These are phyloP conservation scores for Strix uralensis DNA, from an alignment of 2,113 vertebrate species.

Conservation along the genomic window DNA sequence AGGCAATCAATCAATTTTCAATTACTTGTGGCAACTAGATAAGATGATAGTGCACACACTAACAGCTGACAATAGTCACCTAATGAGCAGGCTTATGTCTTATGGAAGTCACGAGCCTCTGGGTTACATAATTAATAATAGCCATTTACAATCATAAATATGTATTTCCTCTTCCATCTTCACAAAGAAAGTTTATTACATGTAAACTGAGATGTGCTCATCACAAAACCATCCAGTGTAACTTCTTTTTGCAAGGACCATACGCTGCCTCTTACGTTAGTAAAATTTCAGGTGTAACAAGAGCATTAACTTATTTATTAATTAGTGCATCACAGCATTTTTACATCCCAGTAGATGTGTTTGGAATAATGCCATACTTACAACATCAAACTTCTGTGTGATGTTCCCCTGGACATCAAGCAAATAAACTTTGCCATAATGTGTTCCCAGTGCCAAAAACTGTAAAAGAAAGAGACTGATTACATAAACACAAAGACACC, in stretches of 20 bases:
- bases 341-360: not conserved
- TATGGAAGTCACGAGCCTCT: not conserved
- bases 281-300: not conserved
- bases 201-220: not conserved
- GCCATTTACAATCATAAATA: slow-evolving; percentile 17
- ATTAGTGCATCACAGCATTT: not conserved
- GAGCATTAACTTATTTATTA: not conserved
- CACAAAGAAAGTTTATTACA: not conserved
- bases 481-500: slow-evolving; percentile 22
- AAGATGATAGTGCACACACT: slow-evolving; percentile 13
- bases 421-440: slow-evolving; percentile 96
- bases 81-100: slow-evolving; percentile 21
- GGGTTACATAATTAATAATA: slow-evolving; percentile 5
- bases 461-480: slow-evolving; percentile 64
- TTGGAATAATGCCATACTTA: slow-evolving; percentile 78
- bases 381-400: slow-evolving; percentile 96
- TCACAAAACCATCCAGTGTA: not conserved
- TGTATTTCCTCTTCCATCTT: not conserved
- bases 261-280: not conserved
- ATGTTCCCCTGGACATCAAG: slow-evolving; percentile 96
- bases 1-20: slow-evolving; percentile 60
- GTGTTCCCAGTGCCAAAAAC: slow-evolving; percentile 96
- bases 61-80: slow-evolving; percentile 15
- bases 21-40: slow-evolving; percentile 57
- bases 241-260: not conserved